phyloP scores from a whole-genome alignment of 2,888 invertebrate genomes.

The Cerceris ruficornis region DNA sequence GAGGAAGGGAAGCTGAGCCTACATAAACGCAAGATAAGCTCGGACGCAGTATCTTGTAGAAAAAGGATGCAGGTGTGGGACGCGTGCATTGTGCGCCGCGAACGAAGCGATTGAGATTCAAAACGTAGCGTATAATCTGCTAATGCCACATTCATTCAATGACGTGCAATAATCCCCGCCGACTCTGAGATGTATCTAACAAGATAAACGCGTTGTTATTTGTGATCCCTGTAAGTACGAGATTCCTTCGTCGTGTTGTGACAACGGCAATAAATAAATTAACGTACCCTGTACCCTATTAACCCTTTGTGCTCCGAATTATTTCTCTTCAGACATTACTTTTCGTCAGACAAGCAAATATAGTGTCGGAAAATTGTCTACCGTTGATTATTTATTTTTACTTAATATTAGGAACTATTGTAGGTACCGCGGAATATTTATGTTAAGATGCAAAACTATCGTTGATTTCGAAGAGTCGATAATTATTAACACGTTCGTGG shows the following conservation, averaged over 20 bases:
- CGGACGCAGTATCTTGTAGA: slow-evolving; percentile 16
- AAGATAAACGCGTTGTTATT: slow-evolving; percentile 50
- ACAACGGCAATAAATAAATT: not conserved
- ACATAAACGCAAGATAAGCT: slow-evolving; percentile 34
- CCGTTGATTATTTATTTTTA: too few species aligned
- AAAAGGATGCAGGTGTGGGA: slow-evolving; percentile 45
- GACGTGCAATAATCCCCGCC: slow-evolving; percentile 42
- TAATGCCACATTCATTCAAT: slow-evolving; percentile 37
- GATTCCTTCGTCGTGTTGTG: not conserved
- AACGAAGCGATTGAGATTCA: slow-evolving; percentile 49
- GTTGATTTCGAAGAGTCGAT: too few species aligned
- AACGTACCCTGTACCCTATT: too few species aligned
- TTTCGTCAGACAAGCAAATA: too few species aligned
- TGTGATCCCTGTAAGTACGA: slow-evolving; percentile 18
- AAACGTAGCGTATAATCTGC: slow-evolving; percentile 48
- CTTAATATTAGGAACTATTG: too few species aligned
- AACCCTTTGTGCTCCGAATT: too few species aligned
- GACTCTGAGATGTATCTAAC: slow-evolving; percentile 47
- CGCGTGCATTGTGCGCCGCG: slow-evolving; percentile 8
- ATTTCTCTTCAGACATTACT: too few species aligned
- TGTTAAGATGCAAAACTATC: too few species aligned
- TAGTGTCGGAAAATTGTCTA: too few species aligned
- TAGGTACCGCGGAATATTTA: too few species aligned
- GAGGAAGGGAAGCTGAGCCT: slow-evolving; percentile 16
- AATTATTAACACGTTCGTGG: too few species aligned